These are phyloP conservation scores for Carassius gibelio DNA, from an alignment of 2,113 vertebrate species.

Conservation along the genomic window DNA sequence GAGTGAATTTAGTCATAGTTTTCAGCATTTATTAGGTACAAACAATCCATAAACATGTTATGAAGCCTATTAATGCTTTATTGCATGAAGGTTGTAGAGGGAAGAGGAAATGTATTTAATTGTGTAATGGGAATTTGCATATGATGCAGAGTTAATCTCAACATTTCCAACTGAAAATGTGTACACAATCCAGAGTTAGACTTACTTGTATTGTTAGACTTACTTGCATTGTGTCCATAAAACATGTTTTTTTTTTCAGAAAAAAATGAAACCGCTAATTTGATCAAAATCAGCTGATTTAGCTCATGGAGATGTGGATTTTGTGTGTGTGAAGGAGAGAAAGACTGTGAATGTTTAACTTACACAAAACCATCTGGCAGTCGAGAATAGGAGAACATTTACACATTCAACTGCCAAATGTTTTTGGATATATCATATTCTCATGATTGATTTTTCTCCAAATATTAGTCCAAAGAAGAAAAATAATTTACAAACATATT, in stretches of 20 bases:
- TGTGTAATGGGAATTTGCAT: not conserved
- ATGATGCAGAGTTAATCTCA: not conserved
- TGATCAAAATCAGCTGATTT: not conserved
- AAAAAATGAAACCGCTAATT: not conserved
- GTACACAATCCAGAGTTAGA: not conserved
- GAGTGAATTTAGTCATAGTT: conserved; percentile 1
- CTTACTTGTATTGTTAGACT: not conserved
- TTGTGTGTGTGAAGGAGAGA: not conserved
- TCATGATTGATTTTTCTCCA: not conserved
- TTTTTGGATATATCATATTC: not conserved
- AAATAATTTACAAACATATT: conserved; percentile 20
- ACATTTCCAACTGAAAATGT: not conserved
- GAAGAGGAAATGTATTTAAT: not conserved
- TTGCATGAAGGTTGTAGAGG: not conserved
- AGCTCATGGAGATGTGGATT: not conserved
- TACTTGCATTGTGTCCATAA: not conserved
- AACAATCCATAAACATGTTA: not conserved
- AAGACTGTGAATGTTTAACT: not conserved
- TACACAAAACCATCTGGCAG: conserved; percentile 13
- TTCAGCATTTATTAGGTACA: not conserved
- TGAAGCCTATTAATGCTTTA: not conserved
- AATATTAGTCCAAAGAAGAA: not conserved
- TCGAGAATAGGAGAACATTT: conserved; percentile 28
- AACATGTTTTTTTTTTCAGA: not conserved
- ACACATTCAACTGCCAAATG: conserved; percentile 15